Evolutionary conservation across 2,113 vertebrate species (phyloP).

Genomic region (Ailurus styani): DNA sequence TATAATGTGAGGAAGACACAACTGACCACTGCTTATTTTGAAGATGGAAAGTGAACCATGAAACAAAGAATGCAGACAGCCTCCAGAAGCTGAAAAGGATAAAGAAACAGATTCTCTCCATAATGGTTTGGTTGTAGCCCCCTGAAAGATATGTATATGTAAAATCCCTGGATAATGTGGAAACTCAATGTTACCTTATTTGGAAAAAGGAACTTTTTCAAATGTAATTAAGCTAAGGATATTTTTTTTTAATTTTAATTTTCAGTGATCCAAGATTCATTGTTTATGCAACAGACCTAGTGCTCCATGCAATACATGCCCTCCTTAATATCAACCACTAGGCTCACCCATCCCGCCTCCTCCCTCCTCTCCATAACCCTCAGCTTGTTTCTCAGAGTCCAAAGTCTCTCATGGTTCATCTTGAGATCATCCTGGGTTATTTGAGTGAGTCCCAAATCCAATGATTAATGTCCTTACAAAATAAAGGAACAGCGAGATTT

Average conservation of each 20-base stretch:
- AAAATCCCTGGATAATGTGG: not conserved
- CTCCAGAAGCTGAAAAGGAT: not conserved
- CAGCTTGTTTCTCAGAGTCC: too few species aligned
- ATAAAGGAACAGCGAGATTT: not conserved
- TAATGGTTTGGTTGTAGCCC: not conserved
- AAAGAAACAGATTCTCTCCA: not conserved
- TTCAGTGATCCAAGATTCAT: too few species aligned
- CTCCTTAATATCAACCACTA: too few species aligned
- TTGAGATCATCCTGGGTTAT: not conserved
- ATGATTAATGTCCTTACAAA: not conserved
- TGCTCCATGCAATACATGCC: too few species aligned
- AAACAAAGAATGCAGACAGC: not conserved
- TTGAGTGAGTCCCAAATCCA: not conserved
- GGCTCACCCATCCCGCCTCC: too few species aligned
- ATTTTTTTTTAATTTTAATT: too few species aligned
- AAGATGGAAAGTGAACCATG: not conserved
- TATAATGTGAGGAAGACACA: not conserved
- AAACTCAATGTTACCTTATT: not conserved
- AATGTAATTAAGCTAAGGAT: not conserved
- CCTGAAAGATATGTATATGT: not conserved
- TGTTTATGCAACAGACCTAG: too few species aligned
- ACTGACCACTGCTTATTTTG: not conserved
- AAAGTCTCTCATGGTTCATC: too few species aligned
- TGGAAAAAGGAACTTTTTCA: not conserved
- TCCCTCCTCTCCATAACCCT: too few species aligned